Conservation (phyloP, 53 echinoderm and acorn worm genomes). For the Holothuria scabra region DNA sequence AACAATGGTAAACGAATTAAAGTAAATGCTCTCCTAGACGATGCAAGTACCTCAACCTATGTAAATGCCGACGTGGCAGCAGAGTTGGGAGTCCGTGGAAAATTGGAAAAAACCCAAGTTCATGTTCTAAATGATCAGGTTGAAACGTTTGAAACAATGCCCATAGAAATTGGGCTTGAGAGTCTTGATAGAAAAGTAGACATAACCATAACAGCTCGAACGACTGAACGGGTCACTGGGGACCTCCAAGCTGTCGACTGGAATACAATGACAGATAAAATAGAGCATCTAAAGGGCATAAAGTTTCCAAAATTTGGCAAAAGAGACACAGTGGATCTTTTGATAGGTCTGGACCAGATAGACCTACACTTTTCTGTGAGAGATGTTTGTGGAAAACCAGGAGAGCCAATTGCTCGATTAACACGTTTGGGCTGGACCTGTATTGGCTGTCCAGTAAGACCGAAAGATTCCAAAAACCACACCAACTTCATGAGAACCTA, state of each 20-base stretch:
- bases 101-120: neutral
- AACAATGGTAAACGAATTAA: constrained; percentile 1
- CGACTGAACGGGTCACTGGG: neutral
- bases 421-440: constrained; percentile 49
- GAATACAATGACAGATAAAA: neutral
- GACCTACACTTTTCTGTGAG: constrained; percentile 31
- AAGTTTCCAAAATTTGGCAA: constrained; percentile 42
- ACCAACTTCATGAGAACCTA: constrained; percentile 1
- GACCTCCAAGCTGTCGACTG: constrained; percentile 16
- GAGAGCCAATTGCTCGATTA: constrained; percentile 44
- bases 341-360: constrained; percentile 28
- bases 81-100: constrained; percentile 4
- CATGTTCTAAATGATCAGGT: constrained; percentile 28
- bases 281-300: constrained; percentile 26
- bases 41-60: constrained; percentile 35
- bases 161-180: constrained; percentile 31
- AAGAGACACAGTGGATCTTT: constrained; percentile 21
- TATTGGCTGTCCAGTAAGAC: constrained; percentile 1
- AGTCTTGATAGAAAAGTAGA: constrained; percentile 32
- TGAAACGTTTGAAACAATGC: constrained; percentile 37
- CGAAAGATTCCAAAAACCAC: neutral
- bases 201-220: neutral
- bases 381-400: constrained; percentile 47
- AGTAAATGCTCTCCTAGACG: constrained; percentile 26
- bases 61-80: constrained; percentile 29